Evolutionary conservation across 2,113 vertebrate genomes (phyloP).

Genomic region (Lethenteron reissneri): DNA sequence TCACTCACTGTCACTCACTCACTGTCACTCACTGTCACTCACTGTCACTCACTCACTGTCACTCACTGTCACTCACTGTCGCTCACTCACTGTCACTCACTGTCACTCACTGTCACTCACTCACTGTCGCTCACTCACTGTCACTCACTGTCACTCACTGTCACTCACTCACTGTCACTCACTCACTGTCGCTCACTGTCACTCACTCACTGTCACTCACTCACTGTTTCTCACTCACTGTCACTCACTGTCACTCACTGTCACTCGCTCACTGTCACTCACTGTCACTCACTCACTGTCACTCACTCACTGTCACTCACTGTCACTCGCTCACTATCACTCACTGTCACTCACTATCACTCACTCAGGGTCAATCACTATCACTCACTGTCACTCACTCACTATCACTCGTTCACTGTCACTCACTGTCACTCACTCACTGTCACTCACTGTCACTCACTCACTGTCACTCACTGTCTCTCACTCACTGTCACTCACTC

Average conservation of each 20-base stretch:
- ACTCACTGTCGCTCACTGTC: no score
- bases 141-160: no score
- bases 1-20: no score
- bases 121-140: background rate
- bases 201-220: no score
- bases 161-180: no score
- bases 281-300: background rate
- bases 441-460: background rate
- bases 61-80: background rate
- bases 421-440: background rate
- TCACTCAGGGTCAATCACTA: background rate
- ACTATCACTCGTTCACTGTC: background rate
- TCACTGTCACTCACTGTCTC: background rate
- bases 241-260: background rate
- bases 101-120: background rate
- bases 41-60: background rate
- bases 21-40: background rate
- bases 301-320: background rate
- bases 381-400: background rate
- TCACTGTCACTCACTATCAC: background rate
- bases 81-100: background rate
- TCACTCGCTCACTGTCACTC: background rate
- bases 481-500: background rate
- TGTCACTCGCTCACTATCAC: background rate
- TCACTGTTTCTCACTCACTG: constrained; percentile 1